Conservation (phyloP, 2,113 vertebrate genomes). For the Dicerorhinus sumatrensis region DNA sequence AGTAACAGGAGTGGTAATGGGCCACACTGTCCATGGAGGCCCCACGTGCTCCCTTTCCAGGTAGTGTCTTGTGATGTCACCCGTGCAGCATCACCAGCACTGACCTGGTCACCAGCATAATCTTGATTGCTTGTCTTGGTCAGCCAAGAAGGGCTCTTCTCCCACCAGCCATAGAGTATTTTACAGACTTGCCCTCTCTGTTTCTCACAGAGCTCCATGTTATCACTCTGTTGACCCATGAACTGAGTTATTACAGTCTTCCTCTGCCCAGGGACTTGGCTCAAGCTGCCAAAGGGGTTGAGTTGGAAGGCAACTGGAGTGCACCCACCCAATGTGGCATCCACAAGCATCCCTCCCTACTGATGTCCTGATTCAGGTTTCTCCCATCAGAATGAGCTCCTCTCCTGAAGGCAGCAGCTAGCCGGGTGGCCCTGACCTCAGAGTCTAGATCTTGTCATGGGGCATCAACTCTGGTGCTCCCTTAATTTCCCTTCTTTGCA, state of each 20-base stretch:
- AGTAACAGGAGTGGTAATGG: not conserved
- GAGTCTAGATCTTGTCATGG: no score
- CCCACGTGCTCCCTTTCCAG: not conserved
- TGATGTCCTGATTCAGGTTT: not conserved
- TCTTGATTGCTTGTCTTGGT: not conserved
- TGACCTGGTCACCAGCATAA: not conserved
- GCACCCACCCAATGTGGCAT: rapidly evolving
- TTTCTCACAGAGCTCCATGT: not conserved
- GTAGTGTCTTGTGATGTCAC: not conserved
- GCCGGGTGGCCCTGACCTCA: rapidly evolving
- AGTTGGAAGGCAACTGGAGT: not conserved
- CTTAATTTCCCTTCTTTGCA: not conserved
- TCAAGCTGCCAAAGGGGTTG: not conserved
- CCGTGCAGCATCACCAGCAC: not conserved
- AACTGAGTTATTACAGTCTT: not conserved
- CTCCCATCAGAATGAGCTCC: not conserved
- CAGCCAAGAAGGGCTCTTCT: not conserved
- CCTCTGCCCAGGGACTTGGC: not conserved
- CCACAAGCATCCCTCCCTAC: no score
- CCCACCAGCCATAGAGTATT: not conserved
- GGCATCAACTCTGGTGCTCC: no score
- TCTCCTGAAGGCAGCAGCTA: not conserved
- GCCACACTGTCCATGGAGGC: rapidly evolving
- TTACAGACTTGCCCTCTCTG: not conserved
- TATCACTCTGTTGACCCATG: not conserved